Conservation (phyloP, 2,797 vertebrate species). For the Lepilemur ruficaudatus region DNA sequence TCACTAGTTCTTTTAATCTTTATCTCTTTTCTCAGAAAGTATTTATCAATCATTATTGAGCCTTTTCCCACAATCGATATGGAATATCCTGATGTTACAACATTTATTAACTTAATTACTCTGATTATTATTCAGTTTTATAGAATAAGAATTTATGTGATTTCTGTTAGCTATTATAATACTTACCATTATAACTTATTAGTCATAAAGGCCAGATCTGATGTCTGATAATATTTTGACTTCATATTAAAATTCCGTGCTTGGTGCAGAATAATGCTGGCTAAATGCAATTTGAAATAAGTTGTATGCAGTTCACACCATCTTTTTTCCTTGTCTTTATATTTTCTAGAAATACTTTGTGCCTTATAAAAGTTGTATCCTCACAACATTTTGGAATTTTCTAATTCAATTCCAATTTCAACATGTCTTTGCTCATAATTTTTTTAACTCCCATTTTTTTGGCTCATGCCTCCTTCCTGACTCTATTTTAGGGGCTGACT, state of each 20-base stretch:
- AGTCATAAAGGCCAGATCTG: background rate
- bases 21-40: background rate
- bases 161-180: background rate
- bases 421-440: background rate
- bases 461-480: background rate
- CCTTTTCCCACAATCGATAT: background rate
- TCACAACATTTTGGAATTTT: constrained; percentile 7
- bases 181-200: background rate
- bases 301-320: background rate
- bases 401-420: background rate
- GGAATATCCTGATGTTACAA: background rate
- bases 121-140: background rate
- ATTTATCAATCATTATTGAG: background rate
- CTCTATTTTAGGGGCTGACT: background rate
- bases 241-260: background rate
- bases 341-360: background rate
- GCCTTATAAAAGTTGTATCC: background rate
- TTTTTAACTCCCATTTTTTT: background rate
- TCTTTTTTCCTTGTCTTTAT: background rate
- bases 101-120: background rate
- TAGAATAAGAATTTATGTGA: background rate
- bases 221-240: background rate
- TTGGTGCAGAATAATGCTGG: background rate
- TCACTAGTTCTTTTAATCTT: background rate
- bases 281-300: background rate